Conservation (phyloP, 1,140 invertebrate genomes). For the Artemia franciscana region DNA sequence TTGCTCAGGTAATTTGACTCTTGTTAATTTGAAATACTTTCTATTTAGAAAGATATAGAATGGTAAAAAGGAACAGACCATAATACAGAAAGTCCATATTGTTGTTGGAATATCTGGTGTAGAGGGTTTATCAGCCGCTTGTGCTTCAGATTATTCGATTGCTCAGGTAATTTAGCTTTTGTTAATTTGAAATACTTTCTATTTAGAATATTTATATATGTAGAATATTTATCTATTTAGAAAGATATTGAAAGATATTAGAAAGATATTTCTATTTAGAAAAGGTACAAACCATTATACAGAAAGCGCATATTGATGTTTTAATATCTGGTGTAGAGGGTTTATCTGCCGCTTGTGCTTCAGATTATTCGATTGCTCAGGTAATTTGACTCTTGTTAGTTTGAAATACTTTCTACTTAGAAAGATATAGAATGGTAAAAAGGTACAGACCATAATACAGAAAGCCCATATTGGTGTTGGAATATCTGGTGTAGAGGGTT, state of each 20-base stretch:
- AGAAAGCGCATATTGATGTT: slow-evolving; percentile 77
- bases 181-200: too few species aligned
- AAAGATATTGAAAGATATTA: slow-evolving; percentile 95
- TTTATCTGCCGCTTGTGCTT: slow-evolving; percentile 88
- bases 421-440: too few species aligned
- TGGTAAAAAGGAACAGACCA: slow-evolving; percentile 97
- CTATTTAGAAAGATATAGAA: too few species aligned
- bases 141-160: slow-evolving; percentile 93
- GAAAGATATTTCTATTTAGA: too few species aligned
- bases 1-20: slow-evolving; percentile 20
- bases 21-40: too few species aligned
- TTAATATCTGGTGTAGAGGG: slow-evolving; percentile 98
- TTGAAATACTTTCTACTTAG: too few species aligned
- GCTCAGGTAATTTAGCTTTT: background rate
- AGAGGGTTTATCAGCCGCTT: slow-evolving; percentile 91
- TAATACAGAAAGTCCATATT: slow-evolving; percentile 88
- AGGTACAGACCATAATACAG: slow-evolving; percentile 99
- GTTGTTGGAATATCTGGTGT: slow-evolving; percentile 96
- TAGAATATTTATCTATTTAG: too few species aligned
- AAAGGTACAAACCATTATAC: slow-evolving; percentile 99
- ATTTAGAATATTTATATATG: too few species aligned
- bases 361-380: slow-evolving; percentile 72
- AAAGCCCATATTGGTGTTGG: slow-evolving; percentile 82
- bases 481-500: slow-evolving; percentile 91
- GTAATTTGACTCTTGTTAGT: too few species aligned